A percentile compares a stretch with the other conserved stretches of the same genome.
Evolutionary conservation across 2,113 vertebrate genomes (phyloP).

Genomic region (Dicaeum eximium): DNA sequence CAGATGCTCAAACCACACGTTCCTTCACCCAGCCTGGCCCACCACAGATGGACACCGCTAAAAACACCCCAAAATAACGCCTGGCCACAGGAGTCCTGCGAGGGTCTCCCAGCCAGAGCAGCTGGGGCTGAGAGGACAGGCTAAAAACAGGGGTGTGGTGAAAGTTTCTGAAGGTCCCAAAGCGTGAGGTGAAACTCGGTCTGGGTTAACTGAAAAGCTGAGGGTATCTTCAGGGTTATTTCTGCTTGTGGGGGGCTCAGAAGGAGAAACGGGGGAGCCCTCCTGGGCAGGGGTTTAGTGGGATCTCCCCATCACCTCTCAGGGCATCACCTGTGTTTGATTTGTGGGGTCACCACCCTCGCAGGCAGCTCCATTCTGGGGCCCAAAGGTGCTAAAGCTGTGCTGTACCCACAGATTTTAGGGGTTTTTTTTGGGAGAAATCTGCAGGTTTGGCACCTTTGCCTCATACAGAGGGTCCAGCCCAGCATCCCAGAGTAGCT

Average conservation of each 20-base stretch:
- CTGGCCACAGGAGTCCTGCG: not conserved
- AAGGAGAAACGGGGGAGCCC: not conserved
- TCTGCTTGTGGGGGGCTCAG: not conserved
- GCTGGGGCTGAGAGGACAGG: not conserved
- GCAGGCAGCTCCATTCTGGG: not conserved
- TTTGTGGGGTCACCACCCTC: not conserved
- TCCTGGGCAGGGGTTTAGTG: not conserved
- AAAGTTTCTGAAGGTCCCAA: not conserved
- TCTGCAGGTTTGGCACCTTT: not conserved
- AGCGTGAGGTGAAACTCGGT: not conserved
- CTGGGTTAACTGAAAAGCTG: not conserved
- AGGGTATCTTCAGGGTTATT: fast-evolving
- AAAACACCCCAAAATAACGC: not conserved
- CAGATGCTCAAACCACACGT: constrained; percentile 60
- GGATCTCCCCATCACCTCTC: not conserved
- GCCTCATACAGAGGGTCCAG: fast-evolving
- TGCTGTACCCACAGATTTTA: fast-evolving
- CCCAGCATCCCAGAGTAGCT: not conserved
- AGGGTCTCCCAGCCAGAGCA: not conserved
- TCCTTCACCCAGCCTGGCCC: not conserved
- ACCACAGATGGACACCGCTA: constrained; percentile 16
- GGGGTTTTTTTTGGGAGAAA: not conserved
- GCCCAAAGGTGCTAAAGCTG: not conserved
- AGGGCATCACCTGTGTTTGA: fast-evolving
- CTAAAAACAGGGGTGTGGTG: not conserved